Evolutionary conservation across 1,140 invertebrate species (phyloP).

Genomic region (Lethocerus indicus): DNA sequence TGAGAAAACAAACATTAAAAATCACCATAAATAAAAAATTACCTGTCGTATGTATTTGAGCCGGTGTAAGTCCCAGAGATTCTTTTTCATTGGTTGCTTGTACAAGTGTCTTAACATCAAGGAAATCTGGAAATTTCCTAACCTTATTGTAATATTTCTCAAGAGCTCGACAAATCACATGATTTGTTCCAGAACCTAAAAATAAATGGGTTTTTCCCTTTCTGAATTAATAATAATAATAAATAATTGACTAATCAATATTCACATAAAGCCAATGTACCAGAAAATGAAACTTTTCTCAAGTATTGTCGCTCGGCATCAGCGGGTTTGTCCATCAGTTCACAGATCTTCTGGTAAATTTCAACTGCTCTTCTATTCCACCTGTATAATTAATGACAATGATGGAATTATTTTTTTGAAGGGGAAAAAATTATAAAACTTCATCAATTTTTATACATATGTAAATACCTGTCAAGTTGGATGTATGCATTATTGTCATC

Average conservation of each 20-base stretch:
- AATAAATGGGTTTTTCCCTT: not conserved
- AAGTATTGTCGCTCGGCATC: not conserved
- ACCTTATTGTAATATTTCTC: constrained; percentile 4
- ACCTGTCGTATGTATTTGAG: constrained; percentile 1
- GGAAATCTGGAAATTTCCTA: constrained; percentile 1
- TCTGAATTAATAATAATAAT: not conserved
- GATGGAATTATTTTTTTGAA: too few species aligned
- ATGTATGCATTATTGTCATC: too few species aligned
- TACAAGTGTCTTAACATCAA: constrained; percentile 1
- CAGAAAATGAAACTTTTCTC: constrained; percentile 1
- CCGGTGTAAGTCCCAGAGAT: not conserved
- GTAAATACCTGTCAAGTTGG: too few species aligned
- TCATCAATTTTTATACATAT: too few species aligned
- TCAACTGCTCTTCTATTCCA: constrained; percentile 3
- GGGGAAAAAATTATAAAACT: too few species aligned
- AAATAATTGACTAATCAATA: not conserved
- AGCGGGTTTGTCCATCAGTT: not conserved
- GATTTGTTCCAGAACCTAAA: not conserved
- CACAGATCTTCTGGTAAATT: constrained; percentile 4
- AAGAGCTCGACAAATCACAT: not conserved
- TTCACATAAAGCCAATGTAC: not conserved
- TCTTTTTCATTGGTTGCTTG: not conserved
- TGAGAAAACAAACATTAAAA: too few species aligned
- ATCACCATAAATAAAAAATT: too few species aligned
- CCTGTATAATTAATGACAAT: too few species aligned